Percentiles rank a stretch among this genome's conserved stretches.
phyloP scores from a whole-genome alignment of 2,113 vertebrate species.

The Microtus pennsylvanicus region DNA sequence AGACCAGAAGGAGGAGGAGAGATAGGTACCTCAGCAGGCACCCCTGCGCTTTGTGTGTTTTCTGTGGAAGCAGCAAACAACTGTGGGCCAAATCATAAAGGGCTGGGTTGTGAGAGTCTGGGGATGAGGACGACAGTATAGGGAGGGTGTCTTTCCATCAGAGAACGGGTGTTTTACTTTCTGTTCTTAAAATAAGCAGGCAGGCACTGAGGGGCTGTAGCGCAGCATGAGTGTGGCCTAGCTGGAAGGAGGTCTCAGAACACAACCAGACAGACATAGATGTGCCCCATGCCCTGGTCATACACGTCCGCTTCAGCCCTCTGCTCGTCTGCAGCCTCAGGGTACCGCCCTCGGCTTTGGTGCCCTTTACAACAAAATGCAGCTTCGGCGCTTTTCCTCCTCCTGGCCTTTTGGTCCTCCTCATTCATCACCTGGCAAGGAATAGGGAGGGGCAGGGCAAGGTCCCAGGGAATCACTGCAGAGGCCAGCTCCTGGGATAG shows the following conservation, averaged over 20 bases:
- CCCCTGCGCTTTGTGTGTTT: not conserved
- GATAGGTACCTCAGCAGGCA: not conserved
- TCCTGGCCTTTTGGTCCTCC: not conserved
- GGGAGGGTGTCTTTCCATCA: not conserved
- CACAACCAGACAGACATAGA: not conserved
- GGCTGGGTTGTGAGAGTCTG: not conserved
- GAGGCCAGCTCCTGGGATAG: not conserved
- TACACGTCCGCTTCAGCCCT: not conserved
- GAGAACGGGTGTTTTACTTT: not conserved
- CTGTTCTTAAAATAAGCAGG: not conserved
- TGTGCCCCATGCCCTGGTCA: not conserved
- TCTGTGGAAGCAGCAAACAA: not conserved
- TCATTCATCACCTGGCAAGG: conserved; percentile 29
- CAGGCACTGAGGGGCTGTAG: not conserved
- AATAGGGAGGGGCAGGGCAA: accelerated
- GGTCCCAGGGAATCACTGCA: not conserved
- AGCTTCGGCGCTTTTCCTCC: conserved; percentile 14
- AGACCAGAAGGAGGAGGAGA: not conserved
- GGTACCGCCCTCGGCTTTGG: not conserved
- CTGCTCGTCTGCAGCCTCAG: not conserved
- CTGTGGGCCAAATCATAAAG: not conserved
- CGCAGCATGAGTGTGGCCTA: not conserved
- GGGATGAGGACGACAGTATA: too few relatives aligned
- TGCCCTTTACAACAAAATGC: conserved; percentile 2
- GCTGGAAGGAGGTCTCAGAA: not conserved